These are phyloP conservation scores for Leucania comma DNA, from an alignment of 2,888 invertebrate species.

Conservation along the genomic window DNA sequence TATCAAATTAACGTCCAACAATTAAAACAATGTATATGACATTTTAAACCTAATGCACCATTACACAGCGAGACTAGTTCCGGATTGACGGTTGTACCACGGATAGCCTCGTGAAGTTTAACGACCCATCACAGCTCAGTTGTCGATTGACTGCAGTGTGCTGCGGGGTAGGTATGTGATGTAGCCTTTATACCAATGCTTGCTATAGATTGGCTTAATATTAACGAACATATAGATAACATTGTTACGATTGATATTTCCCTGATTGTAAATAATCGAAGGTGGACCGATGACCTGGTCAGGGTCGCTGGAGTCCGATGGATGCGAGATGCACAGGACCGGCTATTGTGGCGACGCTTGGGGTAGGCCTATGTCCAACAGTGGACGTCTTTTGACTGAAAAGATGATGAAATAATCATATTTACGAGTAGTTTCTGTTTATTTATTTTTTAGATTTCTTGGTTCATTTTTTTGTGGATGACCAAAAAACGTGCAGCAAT, in stretches of 20 bases:
- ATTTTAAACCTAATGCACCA: constrained; percentile 56
- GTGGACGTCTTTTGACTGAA: too few relatives aligned
- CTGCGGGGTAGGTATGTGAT: constrained; percentile 28
- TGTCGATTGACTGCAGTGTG: constrained; percentile 66
- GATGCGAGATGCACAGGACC: too few relatives aligned
- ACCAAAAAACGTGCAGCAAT: not conserved
- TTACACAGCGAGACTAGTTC: constrained; percentile 46
- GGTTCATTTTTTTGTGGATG: not conserved
- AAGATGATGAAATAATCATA: too few relatives aligned
- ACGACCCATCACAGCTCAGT: constrained; percentile 66
- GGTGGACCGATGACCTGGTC: too few relatives aligned
- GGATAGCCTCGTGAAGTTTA: constrained; percentile 71
- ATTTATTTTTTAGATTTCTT: not conserved
- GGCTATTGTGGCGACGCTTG: too few relatives aligned
- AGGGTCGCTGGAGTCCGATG: too few relatives aligned
- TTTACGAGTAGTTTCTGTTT: too few relatives aligned
- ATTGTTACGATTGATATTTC: constrained; percentile 15
- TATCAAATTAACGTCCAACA: constrained; percentile 10
- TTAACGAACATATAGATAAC: constrained; percentile 22
- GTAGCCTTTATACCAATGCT: constrained; percentile 35
- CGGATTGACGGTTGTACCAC: constrained; percentile 53
- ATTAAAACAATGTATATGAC: constrained; percentile 40
- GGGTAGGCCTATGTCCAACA: too few relatives aligned
- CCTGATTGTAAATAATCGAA: not conserved
- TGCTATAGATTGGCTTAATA: constrained; percentile 36